Evolutionary conservation across 2,797 vertebrate species (phyloP).

Genomic region (Tokudaia tokunoshimensis): DNA sequence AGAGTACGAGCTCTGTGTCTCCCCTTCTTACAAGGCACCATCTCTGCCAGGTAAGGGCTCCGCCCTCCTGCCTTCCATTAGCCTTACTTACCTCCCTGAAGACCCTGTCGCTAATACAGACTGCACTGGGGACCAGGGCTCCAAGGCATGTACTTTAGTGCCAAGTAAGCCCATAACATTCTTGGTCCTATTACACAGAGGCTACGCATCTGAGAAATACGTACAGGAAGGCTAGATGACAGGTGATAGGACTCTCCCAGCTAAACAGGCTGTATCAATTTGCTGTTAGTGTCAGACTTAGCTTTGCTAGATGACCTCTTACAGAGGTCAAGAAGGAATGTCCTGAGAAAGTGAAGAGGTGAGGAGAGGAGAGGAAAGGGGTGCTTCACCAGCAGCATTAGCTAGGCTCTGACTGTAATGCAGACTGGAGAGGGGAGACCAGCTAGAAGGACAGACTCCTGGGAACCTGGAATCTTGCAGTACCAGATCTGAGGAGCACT

Average conservation of each 20-base stretch:
- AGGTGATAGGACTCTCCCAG: neutral
- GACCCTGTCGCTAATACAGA: neutral
- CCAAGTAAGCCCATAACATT: neutral
- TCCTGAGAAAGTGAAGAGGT: neutral
- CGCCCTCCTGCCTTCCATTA: neutral
- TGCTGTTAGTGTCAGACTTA: neutral
- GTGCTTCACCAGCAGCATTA: neutral
- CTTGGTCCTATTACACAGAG: neutral
- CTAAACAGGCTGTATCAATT: neutral
- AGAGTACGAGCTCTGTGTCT: neutral
- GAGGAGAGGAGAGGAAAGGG: neutral
- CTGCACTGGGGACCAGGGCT: neutral
- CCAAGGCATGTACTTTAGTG: neutral
- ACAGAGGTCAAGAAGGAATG: conserved; percentile 14
- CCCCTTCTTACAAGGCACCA: neutral
- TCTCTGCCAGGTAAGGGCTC: neutral
- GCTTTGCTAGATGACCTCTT: neutral
- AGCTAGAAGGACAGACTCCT: neutral
- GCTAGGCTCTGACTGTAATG: neutral
- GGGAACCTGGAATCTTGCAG: neutral
- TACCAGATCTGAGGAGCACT: neutral
- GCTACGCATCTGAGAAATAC: neutral
- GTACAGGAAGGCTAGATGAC: neutral
- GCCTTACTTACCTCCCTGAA: neutral
- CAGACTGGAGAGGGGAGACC: neutral